phyloP scores from a whole-genome alignment of 1,140 invertebrate species.

The Cydia strobilella region DNA sequence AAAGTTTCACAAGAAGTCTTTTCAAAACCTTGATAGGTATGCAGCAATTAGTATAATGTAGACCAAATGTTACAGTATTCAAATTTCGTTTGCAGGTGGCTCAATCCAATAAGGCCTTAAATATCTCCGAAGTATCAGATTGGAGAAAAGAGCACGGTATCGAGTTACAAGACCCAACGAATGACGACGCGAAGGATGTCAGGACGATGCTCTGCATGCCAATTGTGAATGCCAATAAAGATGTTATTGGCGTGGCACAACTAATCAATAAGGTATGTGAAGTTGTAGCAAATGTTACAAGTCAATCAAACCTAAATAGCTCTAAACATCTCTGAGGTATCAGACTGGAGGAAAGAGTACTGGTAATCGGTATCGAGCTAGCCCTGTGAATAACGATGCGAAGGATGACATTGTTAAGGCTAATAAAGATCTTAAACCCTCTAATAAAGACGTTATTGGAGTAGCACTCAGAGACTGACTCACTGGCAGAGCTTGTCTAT shows the following conservation, averaged over 20 bases:
- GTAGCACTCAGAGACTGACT: no score
- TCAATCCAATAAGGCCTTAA: slow-evolving; percentile 89
- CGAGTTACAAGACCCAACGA: slow-evolving; percentile 43
- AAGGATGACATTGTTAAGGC: slow-evolving; percentile 92
- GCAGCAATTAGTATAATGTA: no score
- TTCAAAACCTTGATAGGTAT: no score
- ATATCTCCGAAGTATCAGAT: slow-evolving; percentile 87
- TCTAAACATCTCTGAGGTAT: neutral
- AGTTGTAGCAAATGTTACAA: neutral
- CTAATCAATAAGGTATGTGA: slow-evolving; percentile 93
- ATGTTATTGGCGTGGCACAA: slow-evolving; percentile 95
- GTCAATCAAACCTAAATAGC: neutral
- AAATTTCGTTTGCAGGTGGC: slow-evolving; percentile 85
- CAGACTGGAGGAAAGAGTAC: no score
- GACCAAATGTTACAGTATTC: neutral
- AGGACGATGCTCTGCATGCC: slow-evolving; percentile 94
- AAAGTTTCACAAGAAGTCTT: no score
- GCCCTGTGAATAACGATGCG: slow-evolving; percentile 50
- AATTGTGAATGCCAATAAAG: slow-evolving; percentile 92
- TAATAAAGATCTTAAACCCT: no score
- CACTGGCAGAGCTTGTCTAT: slow-evolving; percentile 96
- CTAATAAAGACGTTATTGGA: slow-evolving; percentile 93
- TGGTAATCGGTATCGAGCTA: no score
- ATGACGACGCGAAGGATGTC: slow-evolving; percentile 83
- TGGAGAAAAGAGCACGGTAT: slow-evolving; percentile 64